Percentiles rank a stretch among this genome's conserved stretches.
phyloP scores from a whole-genome alignment of 2,888 invertebrate genomes.

The Augochlorella aurata region DNA sequence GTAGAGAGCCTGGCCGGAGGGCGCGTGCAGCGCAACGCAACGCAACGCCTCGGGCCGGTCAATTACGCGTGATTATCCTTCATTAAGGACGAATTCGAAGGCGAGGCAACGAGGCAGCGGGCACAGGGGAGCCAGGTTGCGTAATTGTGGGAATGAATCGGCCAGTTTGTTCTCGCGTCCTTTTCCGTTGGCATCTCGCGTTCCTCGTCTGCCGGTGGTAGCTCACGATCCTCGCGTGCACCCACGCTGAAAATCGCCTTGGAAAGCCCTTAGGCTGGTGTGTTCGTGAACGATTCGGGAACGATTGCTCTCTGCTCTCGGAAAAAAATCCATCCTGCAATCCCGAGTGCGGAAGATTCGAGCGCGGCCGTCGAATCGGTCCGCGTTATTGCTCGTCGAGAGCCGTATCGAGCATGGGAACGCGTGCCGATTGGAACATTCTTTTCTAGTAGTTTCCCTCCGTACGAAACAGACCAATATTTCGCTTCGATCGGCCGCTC shows the following conservation, averaged over 20 bases:
- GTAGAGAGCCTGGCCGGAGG: conserved; percentile 57
- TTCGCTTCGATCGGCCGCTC: conserved; percentile 6
- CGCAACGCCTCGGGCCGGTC: conserved; percentile 67
- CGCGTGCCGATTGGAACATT: neutral
- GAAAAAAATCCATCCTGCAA: conserved; percentile 41
- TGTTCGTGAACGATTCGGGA: conserved; percentile 44
- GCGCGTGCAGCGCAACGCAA: conserved; percentile 51
- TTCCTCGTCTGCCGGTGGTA: conserved; percentile 56
- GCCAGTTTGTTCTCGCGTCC: conserved; percentile 56
- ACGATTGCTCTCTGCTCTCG: conserved; percentile 31
- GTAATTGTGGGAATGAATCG: conserved; percentile 79
- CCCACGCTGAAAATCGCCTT: conserved; percentile 73
- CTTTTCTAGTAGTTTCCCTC: too few relatives aligned
- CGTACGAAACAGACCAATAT: conserved; percentile 25
- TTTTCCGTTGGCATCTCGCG: conserved; percentile 41
- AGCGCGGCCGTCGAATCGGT: neutral
- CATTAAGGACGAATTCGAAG: conserved; percentile 77
- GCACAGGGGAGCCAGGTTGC: conserved; percentile 59
- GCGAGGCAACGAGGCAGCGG: conserved; percentile 36
- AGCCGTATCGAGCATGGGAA: neutral
- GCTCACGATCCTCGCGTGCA: conserved; percentile 74
- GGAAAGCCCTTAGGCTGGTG: conserved; percentile 51
- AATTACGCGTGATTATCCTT: conserved; percentile 79
- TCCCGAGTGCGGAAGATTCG: neutral
- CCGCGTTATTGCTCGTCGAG: neutral